These are phyloP conservation scores for Macquaria ambigua DNA, from an alignment of 2,113 vertebrate genomes.

Conservation along the genomic window DNA sequence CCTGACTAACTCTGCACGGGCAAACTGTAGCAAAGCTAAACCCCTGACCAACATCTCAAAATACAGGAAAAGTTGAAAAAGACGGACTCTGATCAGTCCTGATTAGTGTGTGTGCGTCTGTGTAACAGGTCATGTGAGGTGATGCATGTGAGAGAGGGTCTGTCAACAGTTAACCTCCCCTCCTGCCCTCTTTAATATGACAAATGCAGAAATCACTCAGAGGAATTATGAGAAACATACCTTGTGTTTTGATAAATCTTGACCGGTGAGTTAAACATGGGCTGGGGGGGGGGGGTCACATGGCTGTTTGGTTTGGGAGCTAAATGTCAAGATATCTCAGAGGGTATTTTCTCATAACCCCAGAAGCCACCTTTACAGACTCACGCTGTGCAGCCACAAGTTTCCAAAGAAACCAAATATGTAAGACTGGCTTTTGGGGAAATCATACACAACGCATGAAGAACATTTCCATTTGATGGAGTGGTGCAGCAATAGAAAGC, in stretches of 20 bases:
- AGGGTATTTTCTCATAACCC: neutral
- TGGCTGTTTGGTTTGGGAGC: neutral
- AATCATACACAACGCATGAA: neutral
- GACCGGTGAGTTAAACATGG: neutral
- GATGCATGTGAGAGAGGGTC: conserved; percentile 34
- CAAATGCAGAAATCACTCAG: neutral
- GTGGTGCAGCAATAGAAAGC: neutral
- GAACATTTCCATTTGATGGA: neutral
- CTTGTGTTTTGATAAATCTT: neutral
- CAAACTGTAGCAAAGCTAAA: neutral
- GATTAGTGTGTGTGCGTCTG: conserved; percentile 3
- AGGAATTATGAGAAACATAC: neutral
- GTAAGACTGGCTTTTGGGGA: neutral
- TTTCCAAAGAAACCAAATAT: too few relatives aligned
- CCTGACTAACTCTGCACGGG: neutral
- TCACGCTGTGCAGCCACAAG: neutral
- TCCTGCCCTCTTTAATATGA: neutral
- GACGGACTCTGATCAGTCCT: conserved; percentile 22
- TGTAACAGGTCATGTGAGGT: conserved; percentile 25
- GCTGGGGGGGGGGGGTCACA: neutral
- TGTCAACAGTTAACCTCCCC: conserved; percentile 6
- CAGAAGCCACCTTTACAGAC: neutral
- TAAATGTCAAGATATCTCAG: conserved; percentile 30
- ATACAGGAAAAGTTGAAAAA: neutral
- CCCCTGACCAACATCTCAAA: neutral